Conservation (phyloP, 2,113 vertebrate genomes). For the Austrofundulus limnaeus region DNA sequence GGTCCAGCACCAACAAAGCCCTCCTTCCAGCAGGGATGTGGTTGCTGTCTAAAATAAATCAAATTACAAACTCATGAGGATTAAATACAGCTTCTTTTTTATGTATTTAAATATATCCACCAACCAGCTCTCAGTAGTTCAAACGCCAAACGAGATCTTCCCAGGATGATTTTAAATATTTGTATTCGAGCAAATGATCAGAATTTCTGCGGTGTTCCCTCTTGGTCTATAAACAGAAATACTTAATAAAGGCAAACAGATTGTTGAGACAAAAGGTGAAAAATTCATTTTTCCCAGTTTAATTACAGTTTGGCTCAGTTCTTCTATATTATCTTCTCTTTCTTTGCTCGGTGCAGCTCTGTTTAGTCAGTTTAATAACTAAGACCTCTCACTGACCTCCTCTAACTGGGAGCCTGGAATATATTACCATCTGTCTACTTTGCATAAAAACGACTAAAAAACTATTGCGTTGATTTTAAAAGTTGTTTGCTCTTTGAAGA, state of each 20-base stretch:
- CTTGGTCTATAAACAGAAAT: slow-evolving; percentile 38
- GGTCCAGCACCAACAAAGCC: slow-evolving; percentile 11
- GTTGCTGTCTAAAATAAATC: slow-evolving; percentile 9
- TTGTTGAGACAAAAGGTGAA: slow-evolving; percentile 57
- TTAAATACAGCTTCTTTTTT: neutral
- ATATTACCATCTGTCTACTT: slow-evolving; percentile 48
- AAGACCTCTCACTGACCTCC: slow-evolving; percentile 41
- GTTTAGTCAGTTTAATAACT: slow-evolving; percentile 67
- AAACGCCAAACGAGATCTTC: too few relatives aligned
- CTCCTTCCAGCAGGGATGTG: neutral
- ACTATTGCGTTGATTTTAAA: slow-evolving; percentile 11
- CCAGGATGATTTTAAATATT: too few relatives aligned
- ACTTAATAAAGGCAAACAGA: slow-evolving; percentile 59
- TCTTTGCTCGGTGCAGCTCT: slow-evolving; percentile 56
- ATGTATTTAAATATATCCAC: neutral
- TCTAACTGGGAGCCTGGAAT: slow-evolving; percentile 20
- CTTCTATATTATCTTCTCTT: slow-evolving; percentile 43
- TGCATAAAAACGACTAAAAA: slow-evolving; percentile 68
- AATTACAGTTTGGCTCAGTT: slow-evolving; percentile 60
- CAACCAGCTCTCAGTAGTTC: neutral
- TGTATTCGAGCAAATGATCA: slow-evolving; percentile 7
- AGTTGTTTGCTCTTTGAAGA: neutral
- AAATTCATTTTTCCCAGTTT: slow-evolving; percentile 63
- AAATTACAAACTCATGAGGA: neutral
- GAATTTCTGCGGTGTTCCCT: slow-evolving; percentile 21